Conservation (phyloP, 1,140 invertebrate species). For the Mylabris phalerata region DNA sequence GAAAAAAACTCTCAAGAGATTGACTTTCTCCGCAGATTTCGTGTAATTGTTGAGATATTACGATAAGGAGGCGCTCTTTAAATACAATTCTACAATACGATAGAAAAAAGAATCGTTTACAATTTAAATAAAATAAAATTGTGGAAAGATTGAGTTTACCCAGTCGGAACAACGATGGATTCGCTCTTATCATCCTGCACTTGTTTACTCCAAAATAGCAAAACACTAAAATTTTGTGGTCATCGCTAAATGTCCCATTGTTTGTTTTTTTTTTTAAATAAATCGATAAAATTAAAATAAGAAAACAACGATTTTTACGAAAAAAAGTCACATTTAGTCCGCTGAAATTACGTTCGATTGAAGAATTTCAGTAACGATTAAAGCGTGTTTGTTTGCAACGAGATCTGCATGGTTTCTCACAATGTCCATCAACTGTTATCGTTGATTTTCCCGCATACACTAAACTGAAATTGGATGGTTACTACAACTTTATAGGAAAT, state of each 20-base stretch:
- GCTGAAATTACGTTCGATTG: too few species aligned
- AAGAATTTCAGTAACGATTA: too few species aligned
- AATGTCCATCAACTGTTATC: background rate
- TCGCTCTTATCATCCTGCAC: slow-evolving; percentile 36
- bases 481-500: slow-evolving; percentile 6
- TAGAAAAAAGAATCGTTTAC: too few species aligned
- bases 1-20: too few species aligned
- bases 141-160: slow-evolving; percentile 20
- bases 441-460: slow-evolving; percentile 12
- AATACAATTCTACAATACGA: too few species aligned
- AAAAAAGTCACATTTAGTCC: background rate
- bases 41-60: too few species aligned
- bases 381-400: too few species aligned
- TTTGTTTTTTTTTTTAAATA: background rate
- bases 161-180: slow-evolving; percentile 41
- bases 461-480: slow-evolving; percentile 13
- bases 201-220: slow-evolving; percentile 40
- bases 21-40: too few species aligned
- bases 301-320: slow-evolving; percentile 1
- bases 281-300: slow-evolving; percentile 15
- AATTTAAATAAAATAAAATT: too few species aligned
- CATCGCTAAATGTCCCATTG: background rate
- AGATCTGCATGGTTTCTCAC: too few species aligned
- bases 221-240: slow-evolving; percentile 38
- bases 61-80: too few species aligned